Conservation (phyloP, 2,113 vertebrate genomes). For the Phylloscopus trochilus region DNA sequence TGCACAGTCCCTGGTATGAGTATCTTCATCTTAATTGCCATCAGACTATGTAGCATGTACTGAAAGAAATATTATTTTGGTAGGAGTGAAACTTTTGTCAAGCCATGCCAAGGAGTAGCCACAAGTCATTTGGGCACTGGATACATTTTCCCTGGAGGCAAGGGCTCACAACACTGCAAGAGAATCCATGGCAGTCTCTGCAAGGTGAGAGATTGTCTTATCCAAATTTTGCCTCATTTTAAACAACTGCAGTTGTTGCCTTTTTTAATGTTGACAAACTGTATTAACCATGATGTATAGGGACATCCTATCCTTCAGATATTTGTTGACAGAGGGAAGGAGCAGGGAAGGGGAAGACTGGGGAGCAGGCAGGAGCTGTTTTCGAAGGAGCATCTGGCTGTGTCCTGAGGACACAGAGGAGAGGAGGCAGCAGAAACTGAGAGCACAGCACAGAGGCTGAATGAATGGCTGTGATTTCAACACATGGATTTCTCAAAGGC, state of each 20-base stretch:
- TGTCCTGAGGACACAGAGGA: neutral
- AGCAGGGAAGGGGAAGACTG: neutral
- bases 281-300: neutral
- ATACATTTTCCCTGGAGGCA: neutral
- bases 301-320: neutral
- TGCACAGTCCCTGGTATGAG: neutral
- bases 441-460: neutral
- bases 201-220: neutral
- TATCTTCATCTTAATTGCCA: neutral
- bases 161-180: accelerated
- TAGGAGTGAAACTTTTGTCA: neutral
- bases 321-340: neutral
- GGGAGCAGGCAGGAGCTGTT: neutral
- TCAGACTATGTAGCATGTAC: neutral
- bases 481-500: neutral
- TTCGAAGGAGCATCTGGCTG: neutral
- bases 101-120: neutral
- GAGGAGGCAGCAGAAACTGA: neutral
- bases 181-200: neutral
- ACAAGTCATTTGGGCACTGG: neutral
- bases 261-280: neutral
- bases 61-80: neutral
- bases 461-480: neutral
- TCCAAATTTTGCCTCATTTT: neutral
- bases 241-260: neutral